Percentiles rank a stretch among this genome's conserved stretches.
phyloP scores from a whole-genome alignment of 2,888 invertebrate genomes.

The Panzeria rudis region DNA sequence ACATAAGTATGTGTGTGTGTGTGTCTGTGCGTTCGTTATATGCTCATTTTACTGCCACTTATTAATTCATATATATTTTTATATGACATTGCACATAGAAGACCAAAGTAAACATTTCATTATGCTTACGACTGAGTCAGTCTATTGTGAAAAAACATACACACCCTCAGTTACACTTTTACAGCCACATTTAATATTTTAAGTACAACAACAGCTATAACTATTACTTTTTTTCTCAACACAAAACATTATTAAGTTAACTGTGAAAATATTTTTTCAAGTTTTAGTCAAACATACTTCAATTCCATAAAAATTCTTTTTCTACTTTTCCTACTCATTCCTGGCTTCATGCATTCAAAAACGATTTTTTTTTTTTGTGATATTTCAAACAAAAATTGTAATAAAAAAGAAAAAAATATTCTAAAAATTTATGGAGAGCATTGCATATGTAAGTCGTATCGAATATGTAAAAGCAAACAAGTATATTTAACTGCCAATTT shows the following conservation, averaged over 20 bases:
- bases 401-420: conserved; percentile 21
- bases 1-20: conserved; percentile 2
- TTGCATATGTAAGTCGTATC: conserved; percentile 48
- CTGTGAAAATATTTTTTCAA: conserved; percentile 74
- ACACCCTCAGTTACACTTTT: not conserved
- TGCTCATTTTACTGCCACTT: conserved; percentile 59
- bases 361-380: not conserved
- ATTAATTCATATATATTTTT: conserved; percentile 65
- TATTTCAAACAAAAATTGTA: conserved; percentile 36
- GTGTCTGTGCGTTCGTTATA: conserved; percentile 1
- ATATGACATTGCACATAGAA: conserved; percentile 49
- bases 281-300: conserved; percentile 75
- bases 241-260: conserved; percentile 63
- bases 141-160: conserved; percentile 28
- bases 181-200: conserved; percentile 52
- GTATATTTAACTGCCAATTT: conserved; percentile 71
- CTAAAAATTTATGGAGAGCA: conserved; percentile 16
- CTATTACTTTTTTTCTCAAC: conserved; percentile 23
- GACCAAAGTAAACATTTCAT: conserved; percentile 61
- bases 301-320: conserved; percentile 68
- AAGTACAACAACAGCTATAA: conserved; percentile 40
- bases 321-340: conserved; percentile 5
- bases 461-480: conserved; percentile 58
- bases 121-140: conserved; percentile 24
- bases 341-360: not conserved